Evolutionary conservation across 1,140 invertebrate genomes (phyloP), one percentile per base, ranked within the genome.

Genomic region (Bombus soroeensis): DNA sequence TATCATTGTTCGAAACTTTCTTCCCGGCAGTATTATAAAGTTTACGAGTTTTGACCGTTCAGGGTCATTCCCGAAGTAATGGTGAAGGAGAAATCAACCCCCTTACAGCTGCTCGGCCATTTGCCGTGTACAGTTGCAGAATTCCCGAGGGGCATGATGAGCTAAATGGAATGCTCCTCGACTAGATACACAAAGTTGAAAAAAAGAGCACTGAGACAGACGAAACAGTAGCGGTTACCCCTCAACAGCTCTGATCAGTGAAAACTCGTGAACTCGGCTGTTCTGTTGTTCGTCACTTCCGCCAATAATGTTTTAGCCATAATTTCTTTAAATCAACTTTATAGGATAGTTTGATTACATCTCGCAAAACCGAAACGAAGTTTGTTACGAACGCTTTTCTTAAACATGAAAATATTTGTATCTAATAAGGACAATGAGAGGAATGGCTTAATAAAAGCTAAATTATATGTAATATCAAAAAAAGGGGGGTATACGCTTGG

Each of bases 61-160:
- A 70, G 68, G 68, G 68, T 70, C 34, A 70, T 70, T 25, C 22
- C 68, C 4, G 8, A 22, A 12, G 68, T 37, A 28, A 39, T 22
- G 34, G 22, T 10, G 1, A 34, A 70, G 34, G 37, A 34, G 32
- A 68, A 68, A 68, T 68, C 66, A 22, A 39, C 68, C 22, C 34
- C 22, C 68, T 8, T 15, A 32, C 13, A 32, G 62, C 62, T 32
- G n/a, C n/a, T 66, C n/a, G n/a, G 10, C 47, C 18, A 53, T 53
- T 53, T 53, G 18, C 47, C 6, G 47, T 53, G 1, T 39, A 70
- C 37, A 70, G 6, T 34, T 70, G 68, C 68, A 34, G 68, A 34
- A 70, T 70, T 37, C 68, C 68, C 68, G 68, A 12, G 68, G 68
- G 37, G 22, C 22, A 70, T 13, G 68, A 70, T 70, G 68, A 70